Conservation (phyloP, 2,113 vertebrate genomes). For the Zosterops hypoxanthus region DNA sequence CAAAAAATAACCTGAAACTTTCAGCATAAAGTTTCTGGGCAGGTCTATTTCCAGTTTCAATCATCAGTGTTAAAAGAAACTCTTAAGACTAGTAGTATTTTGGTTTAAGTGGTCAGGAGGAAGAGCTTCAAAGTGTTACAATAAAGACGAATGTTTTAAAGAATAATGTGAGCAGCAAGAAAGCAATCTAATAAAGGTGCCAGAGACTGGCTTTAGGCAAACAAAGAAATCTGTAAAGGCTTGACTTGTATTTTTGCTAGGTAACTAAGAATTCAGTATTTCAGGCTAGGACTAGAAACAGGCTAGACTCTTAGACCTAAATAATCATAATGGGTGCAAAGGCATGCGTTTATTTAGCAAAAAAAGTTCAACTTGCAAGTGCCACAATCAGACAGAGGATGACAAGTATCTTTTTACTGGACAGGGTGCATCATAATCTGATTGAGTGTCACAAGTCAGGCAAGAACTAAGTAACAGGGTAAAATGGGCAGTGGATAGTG, state of each 20-base stretch:
- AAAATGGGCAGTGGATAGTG: background rate
- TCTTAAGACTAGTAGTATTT: background rate
- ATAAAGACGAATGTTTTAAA: background rate
- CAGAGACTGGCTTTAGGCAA: background rate
- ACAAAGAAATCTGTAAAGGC: background rate
- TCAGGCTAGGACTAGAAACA: background rate
- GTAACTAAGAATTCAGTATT: background rate
- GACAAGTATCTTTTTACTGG: background rate
- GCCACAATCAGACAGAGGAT: background rate
- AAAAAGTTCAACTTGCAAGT: background rate
- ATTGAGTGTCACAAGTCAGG: background rate
- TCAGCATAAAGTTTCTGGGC: conserved; percentile 2
- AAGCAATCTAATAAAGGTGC: background rate
- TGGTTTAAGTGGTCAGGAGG: background rate
- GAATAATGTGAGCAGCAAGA: background rate
- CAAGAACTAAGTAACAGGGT: background rate
- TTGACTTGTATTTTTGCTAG: background rate
- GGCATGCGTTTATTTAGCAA: background rate
- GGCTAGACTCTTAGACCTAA: background rate
- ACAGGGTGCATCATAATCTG: accelerated
- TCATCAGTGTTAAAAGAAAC: background rate
- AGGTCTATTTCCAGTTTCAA: conserved; percentile 2
- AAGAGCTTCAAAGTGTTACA: background rate
- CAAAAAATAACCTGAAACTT: background rate
- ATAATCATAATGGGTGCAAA: background rate